Evolutionary conservation across 2,113 vertebrate genomes (phyloP).

Genomic region (Helogale parvula): DNA sequence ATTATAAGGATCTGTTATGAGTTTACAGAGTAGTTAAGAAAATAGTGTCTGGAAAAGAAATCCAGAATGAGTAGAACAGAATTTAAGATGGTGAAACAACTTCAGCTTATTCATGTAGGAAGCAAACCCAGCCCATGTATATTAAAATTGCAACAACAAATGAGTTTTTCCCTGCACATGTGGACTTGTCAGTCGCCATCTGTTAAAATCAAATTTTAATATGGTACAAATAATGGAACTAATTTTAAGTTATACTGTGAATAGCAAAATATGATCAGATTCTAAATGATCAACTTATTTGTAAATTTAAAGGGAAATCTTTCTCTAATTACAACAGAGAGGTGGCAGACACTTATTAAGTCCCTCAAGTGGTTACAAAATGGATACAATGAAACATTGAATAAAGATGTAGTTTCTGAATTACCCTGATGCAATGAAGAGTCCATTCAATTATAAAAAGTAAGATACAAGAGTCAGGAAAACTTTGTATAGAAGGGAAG

Average conservation of each 20-base stretch:
- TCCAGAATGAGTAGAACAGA: not conserved
- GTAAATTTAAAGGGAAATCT: not conserved
- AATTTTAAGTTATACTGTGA: not conserved
- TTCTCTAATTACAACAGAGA: slow-evolving; percentile 43
- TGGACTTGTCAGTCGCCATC: not conserved
- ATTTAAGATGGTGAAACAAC: not conserved
- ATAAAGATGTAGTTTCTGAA: not conserved
- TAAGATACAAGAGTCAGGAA: not conserved
- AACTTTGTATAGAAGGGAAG: not conserved
- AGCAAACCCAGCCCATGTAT: not conserved
- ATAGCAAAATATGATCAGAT: not conserved
- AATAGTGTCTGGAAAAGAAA: not conserved
- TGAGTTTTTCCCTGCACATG: not conserved
- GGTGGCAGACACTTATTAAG: not conserved
- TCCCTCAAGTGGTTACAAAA: not conserved
- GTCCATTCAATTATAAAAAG: not conserved
- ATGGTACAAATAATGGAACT: not conserved
- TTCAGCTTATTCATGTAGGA: not conserved
- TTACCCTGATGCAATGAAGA: not conserved
- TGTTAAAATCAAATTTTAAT: slow-evolving; percentile 57
- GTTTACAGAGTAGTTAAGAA: not conserved
- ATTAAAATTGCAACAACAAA: not conserved
- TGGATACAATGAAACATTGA: not conserved
- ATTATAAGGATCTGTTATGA: not conserved
- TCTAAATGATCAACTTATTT: slow-evolving; percentile 3